Evolutionary conservation across 2,888 invertebrate genomes (phyloP), one percentile per base, ranked within the genome.

Genomic region (Ischnura elegans): DNA sequence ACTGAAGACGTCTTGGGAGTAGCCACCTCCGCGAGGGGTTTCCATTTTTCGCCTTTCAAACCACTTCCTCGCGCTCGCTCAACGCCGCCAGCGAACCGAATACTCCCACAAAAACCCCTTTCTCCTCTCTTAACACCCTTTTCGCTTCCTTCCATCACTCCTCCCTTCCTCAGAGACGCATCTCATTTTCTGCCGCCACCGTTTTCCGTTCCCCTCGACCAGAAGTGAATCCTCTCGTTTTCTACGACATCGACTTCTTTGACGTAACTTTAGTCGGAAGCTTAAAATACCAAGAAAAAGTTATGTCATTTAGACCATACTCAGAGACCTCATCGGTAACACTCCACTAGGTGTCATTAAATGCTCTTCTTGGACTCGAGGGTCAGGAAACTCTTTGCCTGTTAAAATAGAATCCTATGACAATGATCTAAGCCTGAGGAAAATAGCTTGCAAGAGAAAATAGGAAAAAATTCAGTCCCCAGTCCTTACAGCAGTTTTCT

Each of bases 1-100:
- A 93, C 93, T 55, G 61, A 93, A 85, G 93, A 93, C 93, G 93
- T 85, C 85, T 93, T 84, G 85, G 93, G 93, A 93, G 93, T 85
- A 86, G 85, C 85, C 86, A 93, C 86, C 93, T 86, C 51, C 93
- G 85, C 85, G 45, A 46, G 43, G 86, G 85, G 93, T 93, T 93
- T 93, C 93, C 93, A 93, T 93, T 93, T 93, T 93, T 76, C 93
- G 47, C 51, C 76, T 90, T 43, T 61, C 16, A n/a, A 29, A 90
- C 87, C 90, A 55, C 90, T 42, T 55, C 90, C 90, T 42, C 55
- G 42, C 25, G 21, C 8, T 61, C 90, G 42, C 42, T 19, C 19
- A 8, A 25, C 42, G 21, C 87, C 55, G 25, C n/a, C n/a, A n/a
- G n/a, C 36, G 42, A 51, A 55, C 87, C 86, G 25, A 76, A 76